Base-by-base conservation (phyloP, 2,888 invertebrate species). In the Nomada fucata region DNA sequence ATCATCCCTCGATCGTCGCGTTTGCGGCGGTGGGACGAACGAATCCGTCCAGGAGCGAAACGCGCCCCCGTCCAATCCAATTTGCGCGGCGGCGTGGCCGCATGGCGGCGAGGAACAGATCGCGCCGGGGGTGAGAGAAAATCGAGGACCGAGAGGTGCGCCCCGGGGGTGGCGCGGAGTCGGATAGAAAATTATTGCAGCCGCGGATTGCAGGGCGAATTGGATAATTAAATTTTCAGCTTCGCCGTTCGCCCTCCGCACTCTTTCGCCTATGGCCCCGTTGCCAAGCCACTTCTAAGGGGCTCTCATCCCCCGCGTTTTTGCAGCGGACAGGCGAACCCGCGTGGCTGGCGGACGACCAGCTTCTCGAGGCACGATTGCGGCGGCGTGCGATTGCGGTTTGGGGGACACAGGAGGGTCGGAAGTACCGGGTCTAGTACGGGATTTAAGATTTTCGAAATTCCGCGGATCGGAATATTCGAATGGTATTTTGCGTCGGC, bases 201-300 rank as follows among this genome's bases (percentile, higher is more conserved):
- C 63, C 82, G 76, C 82, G 88, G 86, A 88, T 89, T 87, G 88
- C 86, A 88, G 84, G 84, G 76, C 85, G 87, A 84, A 89, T 89
- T 82, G 87, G 88, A 88, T 90, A 90, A 90, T 90, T 89, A 89
- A 90, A 89, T 90, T 90, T 90, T 83, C 88, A 87, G 85, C 80
- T 79, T 72, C 76, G 80, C 79, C 83, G 76, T 75, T 72, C 73
- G 69, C 63, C 73, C 82, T 68, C 76, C 55, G 53, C 44, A 18
- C 57, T 10, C 20, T 44, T 55, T 7, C 18, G 5, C 57, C 13
- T 13, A 1, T 2, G 15, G 1, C 18, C 23, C 15, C 42, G 23
- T 44, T 18, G 13, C 70, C n/a, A 36, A 69, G 73, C 79, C 67
- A 2, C 10, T 13, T 20, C n/a, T 2, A n/a, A 29, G 1, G n/a